Base-by-base conservation (phyloP, 2,113 vertebrate genomes). In the Malurus elegans region DNA sequence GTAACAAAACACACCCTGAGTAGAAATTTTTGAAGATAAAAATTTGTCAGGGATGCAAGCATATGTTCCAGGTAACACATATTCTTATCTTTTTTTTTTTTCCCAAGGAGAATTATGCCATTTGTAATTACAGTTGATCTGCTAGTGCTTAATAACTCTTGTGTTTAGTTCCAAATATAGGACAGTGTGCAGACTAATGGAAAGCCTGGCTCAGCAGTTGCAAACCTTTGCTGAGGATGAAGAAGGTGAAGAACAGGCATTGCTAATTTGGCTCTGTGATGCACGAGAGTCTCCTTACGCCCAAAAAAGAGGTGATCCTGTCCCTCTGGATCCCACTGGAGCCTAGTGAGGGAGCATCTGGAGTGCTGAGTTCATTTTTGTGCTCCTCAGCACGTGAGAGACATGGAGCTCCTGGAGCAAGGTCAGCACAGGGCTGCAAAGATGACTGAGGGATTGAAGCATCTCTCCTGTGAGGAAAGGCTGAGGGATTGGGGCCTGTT, bases 281-380 rank as follows among this genome's bases (percentile, higher is more conserved):
- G 25, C 48, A 18, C 2, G 1, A 34, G 32, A 34, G 7, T 34
- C 29, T 53, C 20, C 9, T 21, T 71, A 5, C n/a, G 20, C 8
- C 19, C 9, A 4, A 54, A 73, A 40, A 58, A 28, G 12, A 65
- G 6, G 12, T 80, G 36, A 44, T 34, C 36, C 18, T 73, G 9
- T 10, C 32, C 9, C 60, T 66, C 44, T 38, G 51, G 12, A 44
- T 73, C 36, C 44, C 0, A 0, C 51, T 58, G 44, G 67, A 45
- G 10, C 20, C 0, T 2, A 23, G 34, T 0, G 1, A 72, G 25
- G 21, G 12, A 8, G 14, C 9, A 32, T 11, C 14, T 58, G 34
- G 58, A 32, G 18, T 16, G 16, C 11, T 36, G 12, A 7, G 36
- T 10, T 32, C 8, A 38, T 15, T 66, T 73, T 23, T 45, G 28